These are phyloP conservation scores for Cephalopterus ornatus DNA, from an alignment of 2,113 vertebrate genomes.

Conservation along the genomic window DNA sequence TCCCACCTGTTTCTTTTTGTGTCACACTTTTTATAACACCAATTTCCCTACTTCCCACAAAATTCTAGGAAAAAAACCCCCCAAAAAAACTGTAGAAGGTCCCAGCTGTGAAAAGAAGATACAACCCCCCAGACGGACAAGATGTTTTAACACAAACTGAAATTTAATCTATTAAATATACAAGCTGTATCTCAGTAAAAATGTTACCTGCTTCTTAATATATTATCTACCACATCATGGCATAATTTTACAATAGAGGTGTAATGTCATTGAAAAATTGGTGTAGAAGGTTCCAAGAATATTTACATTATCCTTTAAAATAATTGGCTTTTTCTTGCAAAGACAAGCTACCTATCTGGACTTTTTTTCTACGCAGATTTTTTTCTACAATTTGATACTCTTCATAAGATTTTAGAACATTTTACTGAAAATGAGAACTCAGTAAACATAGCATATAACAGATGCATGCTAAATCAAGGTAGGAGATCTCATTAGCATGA, in stretches of 20 bases:
- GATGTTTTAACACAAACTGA: neutral
- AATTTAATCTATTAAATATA: conserved; percentile 1
- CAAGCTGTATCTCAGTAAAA: neutral
- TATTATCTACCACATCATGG: neutral
- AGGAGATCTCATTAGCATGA: neutral
- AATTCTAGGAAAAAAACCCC: neutral
- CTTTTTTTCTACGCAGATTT: conserved; percentile 6
- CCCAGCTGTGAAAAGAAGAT: conserved; percentile 4
- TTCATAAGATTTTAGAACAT: conserved; percentile 3
- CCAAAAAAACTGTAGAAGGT: neutral
- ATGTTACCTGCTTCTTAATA: neutral
- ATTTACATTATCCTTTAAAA: conserved; percentile 66
- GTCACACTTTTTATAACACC: conserved; percentile 14
- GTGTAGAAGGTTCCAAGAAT: conserved; percentile 3
- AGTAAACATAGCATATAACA: neutral
- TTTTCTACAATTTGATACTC: neutral
- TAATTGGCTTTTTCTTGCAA: conserved; percentile 56
- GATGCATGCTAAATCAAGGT: conserved; percentile 33
- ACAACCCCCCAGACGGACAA: neutral
- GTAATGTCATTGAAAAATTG: conserved; percentile 16
- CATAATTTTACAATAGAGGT: neutral
- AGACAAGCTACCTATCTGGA: neutral
- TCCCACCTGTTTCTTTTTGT: conserved; percentile 39
- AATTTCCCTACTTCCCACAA: neutral
- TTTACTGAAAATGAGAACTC: conserved; percentile 57